A percentile compares a stretch with the other conserved stretches of the same genome.
These are phyloP conservation scores for Beaufortia kweichowensis DNA, from an alignment of 2,113 vertebrate genomes.

Conservation along the genomic window DNA sequence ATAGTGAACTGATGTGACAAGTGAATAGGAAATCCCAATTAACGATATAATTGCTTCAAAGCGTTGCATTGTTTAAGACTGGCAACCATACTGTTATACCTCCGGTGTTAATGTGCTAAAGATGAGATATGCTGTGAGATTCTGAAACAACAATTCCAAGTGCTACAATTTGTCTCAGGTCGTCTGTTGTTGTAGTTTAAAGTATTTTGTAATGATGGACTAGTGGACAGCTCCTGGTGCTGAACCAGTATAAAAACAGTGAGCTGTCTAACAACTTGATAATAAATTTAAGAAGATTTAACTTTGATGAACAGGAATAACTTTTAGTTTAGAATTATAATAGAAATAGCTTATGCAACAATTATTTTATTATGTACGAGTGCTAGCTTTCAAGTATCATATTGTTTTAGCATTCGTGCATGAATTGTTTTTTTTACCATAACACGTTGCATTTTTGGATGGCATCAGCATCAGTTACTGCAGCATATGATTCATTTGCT, in stretches of 20 bases:
- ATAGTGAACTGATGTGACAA: slow-evolving; percentile 10
- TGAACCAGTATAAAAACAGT: slow-evolving; percentile 7
- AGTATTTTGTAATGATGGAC: not conserved
- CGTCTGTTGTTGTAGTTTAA: not conserved
- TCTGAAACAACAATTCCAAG: not conserved
- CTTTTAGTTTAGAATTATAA: not conserved
- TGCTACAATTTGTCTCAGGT: not conserved
- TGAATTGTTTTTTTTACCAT: no score
- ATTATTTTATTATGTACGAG: not conserved
- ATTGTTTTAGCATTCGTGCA: slow-evolving; percentile 18
- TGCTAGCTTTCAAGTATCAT: not conserved
- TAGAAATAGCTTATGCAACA: not conserved
- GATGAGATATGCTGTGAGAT: not conserved
- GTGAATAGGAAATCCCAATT: slow-evolving; percentile 8
- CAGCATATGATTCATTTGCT: not conserved
- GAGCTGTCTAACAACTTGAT: not conserved
- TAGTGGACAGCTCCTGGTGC: slow-evolving; percentile 43
- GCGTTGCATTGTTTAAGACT: not conserved
- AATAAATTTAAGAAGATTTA: not conserved
- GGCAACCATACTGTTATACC: not conserved
- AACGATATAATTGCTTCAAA: slow-evolving; percentile 1
- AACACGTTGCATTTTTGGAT: not conserved
- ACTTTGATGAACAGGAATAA: not conserved
- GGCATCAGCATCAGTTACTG: not conserved
- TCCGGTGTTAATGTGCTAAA: not conserved